Conservation (phyloP, 2,888 invertebrate species). For the Malthinus flaveolus region DNA sequence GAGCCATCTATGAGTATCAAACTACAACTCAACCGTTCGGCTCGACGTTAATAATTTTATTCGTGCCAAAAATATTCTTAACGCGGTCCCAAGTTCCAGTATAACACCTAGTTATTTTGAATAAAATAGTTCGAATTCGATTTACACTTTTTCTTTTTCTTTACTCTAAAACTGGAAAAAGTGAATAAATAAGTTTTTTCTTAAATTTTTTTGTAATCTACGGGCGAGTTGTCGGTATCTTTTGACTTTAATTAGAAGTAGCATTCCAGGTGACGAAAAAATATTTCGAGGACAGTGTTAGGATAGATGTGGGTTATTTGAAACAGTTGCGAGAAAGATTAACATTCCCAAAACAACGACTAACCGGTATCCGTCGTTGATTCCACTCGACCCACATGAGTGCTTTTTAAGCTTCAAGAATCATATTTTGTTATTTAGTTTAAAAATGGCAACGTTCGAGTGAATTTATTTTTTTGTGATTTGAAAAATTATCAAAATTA, state of each 20-base stretch:
- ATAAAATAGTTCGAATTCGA: too few species aligned
- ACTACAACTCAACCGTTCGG: too few species aligned
- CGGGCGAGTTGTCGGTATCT: constrained; percentile 6
- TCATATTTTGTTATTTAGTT: neutral
- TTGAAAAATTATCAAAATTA: neutral
- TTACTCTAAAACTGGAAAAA: too few species aligned
- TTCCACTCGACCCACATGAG: constrained; percentile 19
- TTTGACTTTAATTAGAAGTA: constrained; percentile 41
- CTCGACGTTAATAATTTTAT: too few species aligned
- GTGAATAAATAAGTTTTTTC: too few species aligned
- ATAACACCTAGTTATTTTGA: too few species aligned
- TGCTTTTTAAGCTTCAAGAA: constrained; percentile 7
- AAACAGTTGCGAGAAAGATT: constrained; percentile 39
- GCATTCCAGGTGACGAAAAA: constrained; percentile 42
- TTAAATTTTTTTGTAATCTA: too few species aligned
- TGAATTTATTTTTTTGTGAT: neutral
- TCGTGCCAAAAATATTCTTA: too few species aligned
- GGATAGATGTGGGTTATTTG: constrained; percentile 39
- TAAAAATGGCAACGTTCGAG: neutral
- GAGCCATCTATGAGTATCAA: too few species aligned
- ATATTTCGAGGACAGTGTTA: constrained; percentile 38
- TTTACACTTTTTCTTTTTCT: too few species aligned
- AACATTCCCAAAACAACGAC: constrained; percentile 40
- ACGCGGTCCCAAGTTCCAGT: too few species aligned
- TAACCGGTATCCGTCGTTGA: constrained; percentile 36